Evolutionary conservation across 2,113 vertebrate genomes (phyloP), one percentile per base, ranked within the genome.

Genomic region (Mirza zaza): DNA sequence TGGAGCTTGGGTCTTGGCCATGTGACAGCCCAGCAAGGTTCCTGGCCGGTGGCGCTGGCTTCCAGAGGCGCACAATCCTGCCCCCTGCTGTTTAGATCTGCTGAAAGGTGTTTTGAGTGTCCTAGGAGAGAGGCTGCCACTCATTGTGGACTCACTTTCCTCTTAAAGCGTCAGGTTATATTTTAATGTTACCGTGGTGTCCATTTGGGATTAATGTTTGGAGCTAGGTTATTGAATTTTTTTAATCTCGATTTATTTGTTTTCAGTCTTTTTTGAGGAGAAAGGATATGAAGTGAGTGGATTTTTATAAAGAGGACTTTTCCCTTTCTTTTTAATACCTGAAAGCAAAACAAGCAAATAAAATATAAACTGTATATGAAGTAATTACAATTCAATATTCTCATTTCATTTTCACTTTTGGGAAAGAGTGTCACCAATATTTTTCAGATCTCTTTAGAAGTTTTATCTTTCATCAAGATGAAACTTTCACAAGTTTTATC

Each of bases 41-140:
- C 20, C 79, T 61, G 67, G 15, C 27, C 32, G 5, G 36, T 36
- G 80, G 80, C 4, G 6, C 34, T 67, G 34, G 75, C 75, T 21
- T 15, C 1, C 0, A 3, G 45, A 21, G 80, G 11, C 0, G 15
- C 48, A 23, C 34, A 7, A 2, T 21, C 36, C 39, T 77, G 29
- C 11, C 11, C 7, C 77, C 42, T 7, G 3, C 4, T 42, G n/a
- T 82, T 39, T 32, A 0, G 4, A 14, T 14, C 42, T 42, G 20
- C 18, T 42, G 48, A n/a, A 32, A 45, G 20, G 27, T 29, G 48
- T 17, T 34, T 10, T 1, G 15, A 52, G 34, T 25, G n/a, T n/a
- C 45, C 59, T 7, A 1, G 39, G 45, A 76, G 42, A 68, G 52
- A 55, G 48, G 25, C 8, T 36, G 17, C n/a, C 18, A 2, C 3